phyloP scores from a whole-genome alignment of 2,113 vertebrate genomes.

The Sebastes fasciatus region DNA sequence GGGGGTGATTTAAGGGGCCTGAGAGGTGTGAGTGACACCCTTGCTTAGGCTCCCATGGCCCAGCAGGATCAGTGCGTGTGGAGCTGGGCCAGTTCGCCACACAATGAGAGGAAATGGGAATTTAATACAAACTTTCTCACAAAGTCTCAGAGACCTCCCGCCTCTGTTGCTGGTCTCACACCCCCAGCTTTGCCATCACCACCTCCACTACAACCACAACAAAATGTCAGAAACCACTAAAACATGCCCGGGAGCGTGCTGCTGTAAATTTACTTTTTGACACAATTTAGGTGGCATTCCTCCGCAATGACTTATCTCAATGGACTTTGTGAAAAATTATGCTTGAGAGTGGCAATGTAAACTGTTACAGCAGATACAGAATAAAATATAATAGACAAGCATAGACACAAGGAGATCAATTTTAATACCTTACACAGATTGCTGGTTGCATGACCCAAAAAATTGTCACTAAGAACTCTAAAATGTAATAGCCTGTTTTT shows the following conservation, averaged over 20 bases:
- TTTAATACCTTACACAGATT: background rate
- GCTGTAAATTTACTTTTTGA: constrained; percentile 24
- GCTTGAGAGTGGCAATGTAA: background rate
- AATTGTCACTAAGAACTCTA: background rate
- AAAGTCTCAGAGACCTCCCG: constrained; percentile 75
- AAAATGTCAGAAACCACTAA: constrained; percentile 64
- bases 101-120: constrained; percentile 88
- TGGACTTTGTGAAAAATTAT: background rate
- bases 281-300: background rate
- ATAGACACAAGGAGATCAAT: background rate
- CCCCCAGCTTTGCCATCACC: constrained; percentile 47
- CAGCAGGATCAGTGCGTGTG: constrained; percentile 80
- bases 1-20: constrained; percentile 23
- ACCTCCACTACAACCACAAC: constrained; percentile 67
- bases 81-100: constrained; percentile 79
- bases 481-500: background rate
- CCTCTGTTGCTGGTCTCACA: constrained; percentile 50
- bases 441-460: background rate
- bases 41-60: constrained; percentile 59
- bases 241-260: constrained; percentile 34
- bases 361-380: background rate
- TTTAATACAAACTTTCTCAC: constrained; percentile 88
- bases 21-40: constrained; percentile 71
- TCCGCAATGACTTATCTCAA: constrained; percentile 4
- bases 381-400: background rate